phyloP scores from a whole-genome alignment of 2,888 invertebrate genomes.

The Sturmia bella region DNA sequence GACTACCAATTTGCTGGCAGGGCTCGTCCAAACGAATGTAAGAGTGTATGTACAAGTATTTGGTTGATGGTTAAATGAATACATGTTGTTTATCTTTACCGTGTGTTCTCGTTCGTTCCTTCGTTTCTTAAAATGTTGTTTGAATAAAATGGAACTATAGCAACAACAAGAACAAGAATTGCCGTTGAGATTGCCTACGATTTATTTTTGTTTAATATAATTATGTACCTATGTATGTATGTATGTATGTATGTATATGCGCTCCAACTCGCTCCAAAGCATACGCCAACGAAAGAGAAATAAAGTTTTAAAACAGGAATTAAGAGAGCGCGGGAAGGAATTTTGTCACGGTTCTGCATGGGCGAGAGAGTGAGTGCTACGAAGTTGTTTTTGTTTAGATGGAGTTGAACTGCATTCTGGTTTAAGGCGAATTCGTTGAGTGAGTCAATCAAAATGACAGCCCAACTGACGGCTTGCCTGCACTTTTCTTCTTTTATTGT shows the following conservation, averaged over 20 bases:
- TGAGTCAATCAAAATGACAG: slow-evolving; percentile 67
- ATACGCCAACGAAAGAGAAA: neutral
- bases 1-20: too few species aligned
- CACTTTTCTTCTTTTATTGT: slow-evolving; percentile 67
- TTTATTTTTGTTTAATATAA: slow-evolving; percentile 36
- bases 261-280: slow-evolving; percentile 32
- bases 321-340: slow-evolving; percentile 12
- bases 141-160: slow-evolving; percentile 49
- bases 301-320: neutral
- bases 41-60: slow-evolving; percentile 3
- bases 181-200: slow-evolving; percentile 37
- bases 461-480: slow-evolving; percentile 59
- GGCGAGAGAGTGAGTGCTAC: neutral
- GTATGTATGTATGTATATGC: too few species aligned
- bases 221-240: too few species aligned
- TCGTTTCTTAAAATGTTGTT: slow-evolving; percentile 41
- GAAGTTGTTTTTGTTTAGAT: neutral
- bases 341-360: neutral
- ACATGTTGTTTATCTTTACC: slow-evolving; percentile 44
- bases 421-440: slow-evolving; percentile 62
- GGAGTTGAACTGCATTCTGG: slow-evolving; percentile 3
- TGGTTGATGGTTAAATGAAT: slow-evolving; percentile 37
- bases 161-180: slow-evolving; percentile 53
- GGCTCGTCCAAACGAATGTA: neutral
- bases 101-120: slow-evolving; percentile 5